Evolutionary conservation across 1,140 invertebrate species (phyloP).

Genomic region (Drosophila kanapiae): DNA sequence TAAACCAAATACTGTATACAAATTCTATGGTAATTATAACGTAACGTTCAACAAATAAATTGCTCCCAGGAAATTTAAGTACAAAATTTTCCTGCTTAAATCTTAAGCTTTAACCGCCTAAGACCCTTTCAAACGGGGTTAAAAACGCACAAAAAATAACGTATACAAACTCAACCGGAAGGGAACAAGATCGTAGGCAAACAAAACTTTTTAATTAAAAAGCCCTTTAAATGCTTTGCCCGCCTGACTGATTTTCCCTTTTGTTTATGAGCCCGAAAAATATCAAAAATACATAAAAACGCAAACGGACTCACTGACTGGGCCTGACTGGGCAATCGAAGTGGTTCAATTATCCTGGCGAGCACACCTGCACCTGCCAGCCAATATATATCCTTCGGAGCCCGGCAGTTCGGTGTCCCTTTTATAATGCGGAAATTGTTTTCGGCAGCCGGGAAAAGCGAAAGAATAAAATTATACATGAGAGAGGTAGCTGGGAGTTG

Average conservation of each 20-base stretch:
- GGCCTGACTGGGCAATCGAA: slow-evolving; percentile 58
- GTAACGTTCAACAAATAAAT: neutral
- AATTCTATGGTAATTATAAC: neutral
- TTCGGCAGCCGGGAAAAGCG: slow-evolving; percentile 7
- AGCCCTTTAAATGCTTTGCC: slow-evolving; percentile 74
- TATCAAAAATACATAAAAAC: slow-evolving; percentile 46
- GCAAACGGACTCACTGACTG: slow-evolving; percentile 28
- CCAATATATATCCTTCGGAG: slow-evolving; percentile 12
- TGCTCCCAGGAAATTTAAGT: neutral
- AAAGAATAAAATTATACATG: slow-evolving; percentile 57
- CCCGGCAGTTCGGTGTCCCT: slow-evolving; percentile 9
- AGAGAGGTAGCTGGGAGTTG: slow-evolving; percentile 1
- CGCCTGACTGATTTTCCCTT: slow-evolving; percentile 52
- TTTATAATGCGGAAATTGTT: slow-evolving; percentile 41
- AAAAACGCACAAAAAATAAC: slow-evolving; percentile 26
- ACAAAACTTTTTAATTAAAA: slow-evolving; percentile 83
- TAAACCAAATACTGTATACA: neutral
- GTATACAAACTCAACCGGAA: slow-evolving; percentile 16
- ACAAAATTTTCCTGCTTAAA: neutral
- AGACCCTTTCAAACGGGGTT: slow-evolving; percentile 49
- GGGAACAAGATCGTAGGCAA: slow-evolving; percentile 38
- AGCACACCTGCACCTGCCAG: slow-evolving; percentile 60
- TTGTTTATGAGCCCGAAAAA: slow-evolving; percentile 31
- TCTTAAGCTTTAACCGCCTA: slow-evolving; percentile 8
- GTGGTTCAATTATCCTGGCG: slow-evolving; percentile 64